Conservation (phyloP, 2,113 vertebrate genomes). For the Baryphthengus martii region DNA sequence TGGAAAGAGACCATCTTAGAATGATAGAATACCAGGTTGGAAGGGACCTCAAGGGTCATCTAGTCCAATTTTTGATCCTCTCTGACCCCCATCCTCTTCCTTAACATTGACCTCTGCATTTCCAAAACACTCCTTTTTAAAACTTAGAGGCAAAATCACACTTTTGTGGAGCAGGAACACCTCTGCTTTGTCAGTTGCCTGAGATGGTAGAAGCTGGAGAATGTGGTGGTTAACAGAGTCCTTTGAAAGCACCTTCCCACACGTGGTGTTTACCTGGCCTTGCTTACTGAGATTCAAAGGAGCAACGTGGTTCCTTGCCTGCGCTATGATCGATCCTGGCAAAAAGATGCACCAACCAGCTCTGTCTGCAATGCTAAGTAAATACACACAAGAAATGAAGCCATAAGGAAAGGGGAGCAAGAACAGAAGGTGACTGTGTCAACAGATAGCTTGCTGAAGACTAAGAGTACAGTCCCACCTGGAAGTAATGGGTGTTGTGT, state of each 20-base stretch:
- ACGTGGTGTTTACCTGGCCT: background rate
- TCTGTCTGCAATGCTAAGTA: background rate
- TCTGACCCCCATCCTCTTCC: background rate
- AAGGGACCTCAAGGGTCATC: too few relatives aligned
- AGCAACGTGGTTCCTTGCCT: background rate
- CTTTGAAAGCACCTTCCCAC: background rate
- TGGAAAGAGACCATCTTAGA: too few relatives aligned
- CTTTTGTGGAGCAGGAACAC: background rate
- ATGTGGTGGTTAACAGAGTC: background rate
- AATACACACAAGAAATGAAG: background rate
- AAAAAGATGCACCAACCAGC: background rate
- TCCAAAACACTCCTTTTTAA: background rate
- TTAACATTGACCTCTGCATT: background rate
- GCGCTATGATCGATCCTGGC: background rate
- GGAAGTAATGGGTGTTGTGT: background rate
- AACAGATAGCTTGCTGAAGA: background rate
- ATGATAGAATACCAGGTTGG: too few relatives aligned
- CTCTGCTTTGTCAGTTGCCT: background rate
- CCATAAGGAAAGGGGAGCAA: background rate
- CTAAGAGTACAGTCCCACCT: rapidly evolving
- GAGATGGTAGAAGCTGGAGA: background rate
- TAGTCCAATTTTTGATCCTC: too few relatives aligned
- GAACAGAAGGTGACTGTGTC: background rate
- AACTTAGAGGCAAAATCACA: background rate
- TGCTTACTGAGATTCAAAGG: background rate